These are phyloP conservation scores for Cricetomys ansorgei DNA, from an alignment of 2,113 vertebrate genomes.

Conservation along the genomic window DNA sequence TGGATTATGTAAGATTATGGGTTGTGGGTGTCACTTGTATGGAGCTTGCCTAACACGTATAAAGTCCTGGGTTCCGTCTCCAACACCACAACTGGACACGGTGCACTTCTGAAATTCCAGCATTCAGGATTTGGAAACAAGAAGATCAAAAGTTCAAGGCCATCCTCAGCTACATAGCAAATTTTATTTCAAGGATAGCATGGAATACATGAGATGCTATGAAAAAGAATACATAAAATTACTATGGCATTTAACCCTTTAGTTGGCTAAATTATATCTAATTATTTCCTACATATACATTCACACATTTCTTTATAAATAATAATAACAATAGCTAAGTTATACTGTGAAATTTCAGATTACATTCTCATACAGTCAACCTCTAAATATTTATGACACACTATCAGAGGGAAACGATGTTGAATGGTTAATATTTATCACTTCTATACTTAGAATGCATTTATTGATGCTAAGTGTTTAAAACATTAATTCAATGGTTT, in stretches of 20 bases:
- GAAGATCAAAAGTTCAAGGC: neutral
- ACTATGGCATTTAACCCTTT: neutral
- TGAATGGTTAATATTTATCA: neutral
- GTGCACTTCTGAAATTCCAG: neutral
- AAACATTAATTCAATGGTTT: conserved; percentile 29
- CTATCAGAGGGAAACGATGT: neutral
- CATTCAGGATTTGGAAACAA: neutral
- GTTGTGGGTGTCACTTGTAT: neutral
- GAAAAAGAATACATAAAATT: neutral
- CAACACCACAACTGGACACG: neutral
- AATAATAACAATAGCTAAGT: neutral
- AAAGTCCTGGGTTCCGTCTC: neutral
- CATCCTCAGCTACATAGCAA: neutral
- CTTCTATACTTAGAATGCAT: neutral
- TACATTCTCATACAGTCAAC: neutral
- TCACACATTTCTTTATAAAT: neutral
- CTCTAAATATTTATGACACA: neutral
- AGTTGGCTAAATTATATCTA: conserved; percentile 31
- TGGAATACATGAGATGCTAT: neutral
- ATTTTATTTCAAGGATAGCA: neutral
- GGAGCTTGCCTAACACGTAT: neutral
- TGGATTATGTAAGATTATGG: neutral
- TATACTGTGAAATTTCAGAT: neutral
- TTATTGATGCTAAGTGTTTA: conserved; percentile 15
- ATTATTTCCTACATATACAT: neutral